phyloP scores from a whole-genome alignment of 2,797 vertebrate species.

The Lophotriccus pileatus region DNA sequence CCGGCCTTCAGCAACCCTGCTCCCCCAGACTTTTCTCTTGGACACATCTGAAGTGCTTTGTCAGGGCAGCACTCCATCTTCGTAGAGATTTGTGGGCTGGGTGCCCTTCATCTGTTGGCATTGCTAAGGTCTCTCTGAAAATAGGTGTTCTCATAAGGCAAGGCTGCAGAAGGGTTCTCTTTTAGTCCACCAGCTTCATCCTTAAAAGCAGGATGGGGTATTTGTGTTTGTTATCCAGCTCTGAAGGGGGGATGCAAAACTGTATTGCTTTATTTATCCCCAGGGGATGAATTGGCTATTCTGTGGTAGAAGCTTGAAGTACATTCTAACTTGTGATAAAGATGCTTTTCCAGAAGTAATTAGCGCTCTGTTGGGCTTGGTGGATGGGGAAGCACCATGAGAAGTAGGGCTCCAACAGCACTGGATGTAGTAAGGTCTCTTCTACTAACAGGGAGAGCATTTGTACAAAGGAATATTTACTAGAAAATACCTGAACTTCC shows the following conservation, averaged over 20 bases:
- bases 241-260: not conserved
- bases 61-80: not conserved
- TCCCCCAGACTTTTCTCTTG: not conserved
- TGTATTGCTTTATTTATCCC: not conserved
- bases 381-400: rapidly evolving
- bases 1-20: not conserved
- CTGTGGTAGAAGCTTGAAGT: not conserved
- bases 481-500: not conserved
- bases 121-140: not conserved
- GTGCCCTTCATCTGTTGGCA: not conserved
- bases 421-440: not conserved
- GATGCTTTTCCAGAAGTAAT: not conserved
- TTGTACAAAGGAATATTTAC: not conserved
- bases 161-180: not conserved
- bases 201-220: not conserved
- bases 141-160: not conserved
- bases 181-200: not conserved
- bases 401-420: not conserved
- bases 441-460: not conserved
- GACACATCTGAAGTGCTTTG: not conserved
- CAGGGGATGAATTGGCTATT: not conserved
- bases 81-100: not conserved
- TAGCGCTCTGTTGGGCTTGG: not conserved
- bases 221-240: not conserved
- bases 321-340: not conserved